These are phyloP conservation scores for rabbit (Oryctolagus cuniculus) DNA, from an alignment of 2,113 vertebrate genomes.

Conservation along the genomic window DNA sequence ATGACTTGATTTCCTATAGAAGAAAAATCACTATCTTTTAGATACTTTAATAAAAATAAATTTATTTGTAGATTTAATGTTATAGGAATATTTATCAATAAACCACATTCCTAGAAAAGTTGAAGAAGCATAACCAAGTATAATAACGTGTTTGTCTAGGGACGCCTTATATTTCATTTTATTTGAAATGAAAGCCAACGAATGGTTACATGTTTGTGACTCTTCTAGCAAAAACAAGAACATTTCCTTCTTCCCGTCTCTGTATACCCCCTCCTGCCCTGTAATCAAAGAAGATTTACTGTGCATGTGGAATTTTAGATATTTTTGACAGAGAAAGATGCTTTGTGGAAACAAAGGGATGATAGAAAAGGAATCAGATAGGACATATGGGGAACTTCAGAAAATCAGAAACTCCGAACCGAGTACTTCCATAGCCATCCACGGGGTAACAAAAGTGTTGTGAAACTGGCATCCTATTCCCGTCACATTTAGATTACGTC, in stretches of 20 bases:
- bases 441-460: neutral
- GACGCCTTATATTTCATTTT: conserved; percentile 54
- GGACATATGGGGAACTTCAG: neutral
- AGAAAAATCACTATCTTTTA: conserved; percentile 20
- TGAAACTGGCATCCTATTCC: neutral
- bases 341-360: conserved; percentile 27
- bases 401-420: neutral
- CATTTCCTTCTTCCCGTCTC: conserved; percentile 35
- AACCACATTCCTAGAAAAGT: conserved; percentile 12
- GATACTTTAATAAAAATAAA: conserved; percentile 52
- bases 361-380: neutral
- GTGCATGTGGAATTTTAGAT: conserved; percentile 38
- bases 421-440: neutral
- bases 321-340: neutral
- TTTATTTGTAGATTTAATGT: conserved; percentile 62
- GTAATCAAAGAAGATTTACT: conserved; percentile 53
- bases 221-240: conserved; percentile 1
- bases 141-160: neutral
- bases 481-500: neutral
- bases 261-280: neutral
- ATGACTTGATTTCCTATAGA: conserved; percentile 54
- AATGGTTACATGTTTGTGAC: conserved; percentile 32
- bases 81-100: conserved; percentile 50
- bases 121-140: neutral
- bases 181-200: conserved; percentile 63